Evolutionary conservation across 2,797 vertebrate species (phyloP), one percentile per base, ranked within the genome.

Genomic region (Allobates femoralis): DNA sequence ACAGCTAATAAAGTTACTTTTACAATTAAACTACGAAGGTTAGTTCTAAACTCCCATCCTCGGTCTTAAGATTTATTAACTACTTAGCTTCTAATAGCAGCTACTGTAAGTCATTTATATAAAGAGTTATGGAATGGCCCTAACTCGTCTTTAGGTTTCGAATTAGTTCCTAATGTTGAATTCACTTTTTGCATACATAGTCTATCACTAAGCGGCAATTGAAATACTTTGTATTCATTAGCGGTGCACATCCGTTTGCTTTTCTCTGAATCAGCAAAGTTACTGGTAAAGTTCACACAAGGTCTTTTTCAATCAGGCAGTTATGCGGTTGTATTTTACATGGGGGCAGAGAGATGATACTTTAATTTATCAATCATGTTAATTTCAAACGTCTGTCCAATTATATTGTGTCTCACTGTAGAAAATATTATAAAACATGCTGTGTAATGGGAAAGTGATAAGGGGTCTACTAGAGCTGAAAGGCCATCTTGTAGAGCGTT

Each of bases 151-250:
- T 84, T 41, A 75, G 55, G 34, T 50, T 84, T 60, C 41, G 37
- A 58, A 76, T 75, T 60, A 75, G 82, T 76, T 26, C 81, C 77
- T 50, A 84, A 53, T 34, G 41, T 32, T 32, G 58, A 64, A 64
- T 28, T 75, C 56, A 75, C 71, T 60, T 75, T 73, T 76, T 73
- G 23, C 34, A 73, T 84, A 46, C 28, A 76, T 84, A 64, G 32
- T 46, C 73, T 50, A 37, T 84, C 28, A 77, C n/a, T 55, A 60
- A 79, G 79, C 23, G 41, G 75, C 62, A 85, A 85, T 67, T 77
- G 60, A 66, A 66, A 64, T 71, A 79, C 46, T 85, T 79, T 69
- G 30, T 71, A 85, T 79, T 85, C 84, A 85, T 85, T 79, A 79
- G 58, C 34, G 64, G 75, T 66, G 34, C 46, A 76, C 71, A 85